Base-by-base conservation (phyloP, 1,140 invertebrate species). In the Heliothis subflexa region DNA sequence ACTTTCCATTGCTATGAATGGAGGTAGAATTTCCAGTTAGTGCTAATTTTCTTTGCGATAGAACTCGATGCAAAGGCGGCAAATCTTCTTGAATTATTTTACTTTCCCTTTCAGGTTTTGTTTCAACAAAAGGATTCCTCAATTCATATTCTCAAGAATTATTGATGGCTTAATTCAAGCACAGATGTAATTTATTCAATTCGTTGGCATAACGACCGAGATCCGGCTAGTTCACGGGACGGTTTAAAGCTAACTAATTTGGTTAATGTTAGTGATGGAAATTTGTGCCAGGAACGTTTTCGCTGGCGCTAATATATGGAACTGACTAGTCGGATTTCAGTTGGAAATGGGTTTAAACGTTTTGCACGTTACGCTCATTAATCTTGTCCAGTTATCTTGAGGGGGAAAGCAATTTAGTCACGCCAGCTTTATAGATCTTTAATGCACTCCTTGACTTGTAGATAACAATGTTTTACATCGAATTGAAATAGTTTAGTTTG, bases 321-420 rank as follows among this genome's bases (percentile, higher is more conserved):
- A 94, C 93, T 94, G 93, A 94, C 92, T 94, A 87, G 92, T 93
- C 91, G 93, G 92, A 93, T 93, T 94, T 92, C 88, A 92, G 90
- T 92, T 86, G 89, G 91, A 87, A 94, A 94, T 91, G 91, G 91
- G 92, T 91, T 94, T 94, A 93, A 94, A 88, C 91, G 93, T 94
- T 94, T 94, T 93, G 93, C 92, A 93, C 92, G 92, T 92, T 93
- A 92, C 89, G 82, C 88, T 93, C 92, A 92, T 94, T 94, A 93
- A 94, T 94, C 92, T 93, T 92, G 86, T 89, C 91, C 91, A 88
- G 89, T 93, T 94, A 93, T 93, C 91, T 93, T 91, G 86, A 84
- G 83, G 81, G 86, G 81, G 83, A 91, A 91, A 91, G 88, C 85
- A 88, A 89, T 91, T 85, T 87, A 84, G 81, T 89, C 80, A 83